Evolutionary conservation across 37 sponge, comb jelly and placozoan species (phyloP), one percentile per base, ranked within the genome.

Genomic region (Sycon ciliatum): DNA sequence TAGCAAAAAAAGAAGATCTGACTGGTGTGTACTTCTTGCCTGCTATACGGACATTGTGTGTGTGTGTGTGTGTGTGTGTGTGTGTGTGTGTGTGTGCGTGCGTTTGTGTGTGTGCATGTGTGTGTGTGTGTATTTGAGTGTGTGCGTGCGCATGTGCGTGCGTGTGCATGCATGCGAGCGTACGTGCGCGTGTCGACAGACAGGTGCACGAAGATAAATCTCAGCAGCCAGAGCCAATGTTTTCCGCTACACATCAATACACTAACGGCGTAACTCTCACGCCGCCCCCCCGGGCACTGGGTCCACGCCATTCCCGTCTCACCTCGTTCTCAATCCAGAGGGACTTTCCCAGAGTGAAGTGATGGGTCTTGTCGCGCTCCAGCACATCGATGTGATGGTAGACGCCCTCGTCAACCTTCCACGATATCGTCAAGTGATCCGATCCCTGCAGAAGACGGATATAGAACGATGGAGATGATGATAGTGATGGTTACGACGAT

Each of bases 361-460:
- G 57, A 57, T 91, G 85, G 9, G 86, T 87, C 39, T 96, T 96
- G 42, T 79, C 87, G 35, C 84, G 74, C 70, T 96, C 99, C 53
- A 73, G 65, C n/a, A 96, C 86, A 71, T 92, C 92, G 28, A 92
- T 69, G 66, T 96, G 99, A 57, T 89, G 92, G 56, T 80, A 76
- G 4, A 96, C 79, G 52, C 38, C 62, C 0, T 85, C 86, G 4
- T 75, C 78, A 20, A 93, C 87, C 75, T 93, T 93, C 94, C 89
- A 93, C 3, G 94, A 80, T 31, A 93, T 49, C 36, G 94, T 89
- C 71, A 93, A 66, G 75, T 80, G 89, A 77, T 93, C 87, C 5
- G 54, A 13, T 9, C 91, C 87, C 91, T 90, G 36, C 27, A 38
- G 4, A 16, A 3, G 31, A 3, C 2, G 36, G 3, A 4, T 23